These are phyloP conservation scores for Lordiphosa fenestrarum DNA, from an alignment of 2,888 invertebrate genomes.

Conservation along the genomic window DNA sequence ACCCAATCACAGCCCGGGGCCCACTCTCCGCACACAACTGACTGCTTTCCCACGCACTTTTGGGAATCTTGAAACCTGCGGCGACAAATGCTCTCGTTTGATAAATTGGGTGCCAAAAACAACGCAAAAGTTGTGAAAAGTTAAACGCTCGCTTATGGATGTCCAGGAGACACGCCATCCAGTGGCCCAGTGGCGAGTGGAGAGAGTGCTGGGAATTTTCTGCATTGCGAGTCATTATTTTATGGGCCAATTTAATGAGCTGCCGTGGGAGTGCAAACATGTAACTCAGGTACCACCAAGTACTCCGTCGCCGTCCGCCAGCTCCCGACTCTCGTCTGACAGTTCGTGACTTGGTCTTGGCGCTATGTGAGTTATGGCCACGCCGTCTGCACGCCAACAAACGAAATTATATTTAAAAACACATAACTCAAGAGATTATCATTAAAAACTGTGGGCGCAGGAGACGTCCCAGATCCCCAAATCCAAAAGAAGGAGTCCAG, in stretches of 20 bases:
- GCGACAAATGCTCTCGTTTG: conserved; percentile 57
- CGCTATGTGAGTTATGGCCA: conserved; percentile 69
- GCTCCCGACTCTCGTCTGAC: conserved; percentile 36
- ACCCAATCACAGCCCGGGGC: conserved; percentile 33
- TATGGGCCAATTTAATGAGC: conserved; percentile 64
- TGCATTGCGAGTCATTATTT: conserved; percentile 54
- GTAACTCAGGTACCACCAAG: conserved; percentile 36
- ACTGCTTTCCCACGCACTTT: conserved; percentile 72
- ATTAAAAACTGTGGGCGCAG: conserved; percentile 80
- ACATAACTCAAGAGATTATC: conserved; percentile 80
- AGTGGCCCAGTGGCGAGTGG: neutral
- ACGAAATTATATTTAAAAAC: conserved; percentile 80
- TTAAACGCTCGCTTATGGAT: conserved; percentile 68
- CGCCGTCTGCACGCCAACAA: conserved; percentile 71
- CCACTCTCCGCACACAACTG: conserved; percentile 16
- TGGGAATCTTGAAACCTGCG: conserved; percentile 34
- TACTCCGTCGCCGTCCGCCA: neutral
- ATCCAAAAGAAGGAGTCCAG: conserved; percentile 30
- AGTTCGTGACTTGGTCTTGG: conserved; percentile 74
- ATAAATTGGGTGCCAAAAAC: conserved; percentile 76
- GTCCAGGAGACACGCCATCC: conserved; percentile 65
- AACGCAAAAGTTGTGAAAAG: conserved; percentile 63
- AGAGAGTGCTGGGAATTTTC: conserved; percentile 1
- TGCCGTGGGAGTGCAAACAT: conserved; percentile 73
- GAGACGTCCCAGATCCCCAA: conserved; percentile 26